phyloP scores from a whole-genome alignment of 92 coral and sea anemone species.

The Porites cylindrica region DNA sequence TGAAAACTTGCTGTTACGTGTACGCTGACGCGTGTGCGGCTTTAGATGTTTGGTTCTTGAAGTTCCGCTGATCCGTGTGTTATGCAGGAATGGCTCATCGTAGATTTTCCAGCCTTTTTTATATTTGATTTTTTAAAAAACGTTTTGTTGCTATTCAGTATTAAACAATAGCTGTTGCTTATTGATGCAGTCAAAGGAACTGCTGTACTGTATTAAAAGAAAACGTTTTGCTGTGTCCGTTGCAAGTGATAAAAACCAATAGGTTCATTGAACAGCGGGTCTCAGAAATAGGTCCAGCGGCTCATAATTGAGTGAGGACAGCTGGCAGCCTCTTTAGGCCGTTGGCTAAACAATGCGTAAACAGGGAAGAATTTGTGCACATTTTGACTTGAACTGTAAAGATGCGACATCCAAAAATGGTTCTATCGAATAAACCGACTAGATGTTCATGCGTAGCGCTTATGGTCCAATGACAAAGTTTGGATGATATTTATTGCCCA shows the following conservation, averaged over 20 bases:
- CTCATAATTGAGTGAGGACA: no score
- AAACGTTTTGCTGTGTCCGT: constrained; percentile 48
- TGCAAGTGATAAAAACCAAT: constrained; percentile 26
- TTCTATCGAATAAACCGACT: no score
- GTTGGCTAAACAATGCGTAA: no score
- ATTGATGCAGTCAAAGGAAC: constrained; percentile 1
- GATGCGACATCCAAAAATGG: no score
- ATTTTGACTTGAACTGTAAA: no score
- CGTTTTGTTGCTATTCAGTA: not conserved
- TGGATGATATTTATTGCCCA: no score
- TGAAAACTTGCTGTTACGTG: constrained; percentile 3
- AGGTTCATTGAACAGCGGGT: constrained; percentile 1
- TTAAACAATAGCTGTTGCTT: not conserved
- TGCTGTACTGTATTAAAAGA: constrained; percentile 30
- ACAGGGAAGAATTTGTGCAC: no score
- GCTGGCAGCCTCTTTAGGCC: no score
- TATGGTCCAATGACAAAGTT: no score
- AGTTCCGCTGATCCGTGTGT: constrained; percentile 30
- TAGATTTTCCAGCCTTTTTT: not conserved
- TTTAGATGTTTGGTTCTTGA: constrained; percentile 32
- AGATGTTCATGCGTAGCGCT: no score
- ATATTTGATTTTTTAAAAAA: not conserved
- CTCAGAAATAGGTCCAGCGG: no score
- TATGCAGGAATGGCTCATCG: constrained; percentile 28
- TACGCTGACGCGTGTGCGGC: constrained; percentile 35